Evolutionary conservation across 1,140 invertebrate genomes (phyloP), one percentile per base, ranked within the genome.

Genomic region (Melipona quadrifasciata): DNA sequence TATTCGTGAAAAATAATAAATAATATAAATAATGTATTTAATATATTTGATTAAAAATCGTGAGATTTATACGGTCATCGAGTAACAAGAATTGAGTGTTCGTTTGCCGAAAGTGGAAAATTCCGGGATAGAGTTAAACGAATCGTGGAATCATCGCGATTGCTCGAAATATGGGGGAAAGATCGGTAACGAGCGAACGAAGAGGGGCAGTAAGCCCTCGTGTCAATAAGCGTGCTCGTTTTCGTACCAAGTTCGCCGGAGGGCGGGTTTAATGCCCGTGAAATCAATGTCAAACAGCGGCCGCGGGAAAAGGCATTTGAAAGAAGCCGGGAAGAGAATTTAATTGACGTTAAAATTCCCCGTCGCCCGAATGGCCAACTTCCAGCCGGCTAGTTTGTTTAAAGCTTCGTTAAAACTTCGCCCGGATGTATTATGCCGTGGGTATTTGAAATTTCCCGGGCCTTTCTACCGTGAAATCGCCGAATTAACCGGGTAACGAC

Each of bases 321-420:
- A 77, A 77, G 75, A 77, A 51, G 55, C 57, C 53, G 16, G 68
- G n/a, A 14, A n/a, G 11, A n/a, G 67, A 71, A 80, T 80, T 80
- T 80, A 80, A 72, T 80, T 80, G 55, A 55, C 79, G 70, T 80
- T 55, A 72, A 80, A 31, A 80, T 72, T 80, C 61, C 21, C 24
- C 79, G 68, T 61, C 68, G 39, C 55, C 31, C 39, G 24, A 31
- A 19, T 24, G 31, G 14, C 2, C 34, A 81, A 53, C 39, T 74
- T 81, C 47, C 73, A 8, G 53, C 21, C 79, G 57, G 55, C 64
- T 81, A 34, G 70, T 81, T 81, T 74, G 47, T 64, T 74, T 64
- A 81, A 73, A 81, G 57, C 39, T 81, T 73, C 80, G 47, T 72
- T 75, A 61, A 82, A 82, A 82, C 19, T 74, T 75, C 31, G 14